These are phyloP conservation scores for Ctena decussata DNA, from an alignment of 2,888 invertebrate species.

Conservation along the genomic window DNA sequence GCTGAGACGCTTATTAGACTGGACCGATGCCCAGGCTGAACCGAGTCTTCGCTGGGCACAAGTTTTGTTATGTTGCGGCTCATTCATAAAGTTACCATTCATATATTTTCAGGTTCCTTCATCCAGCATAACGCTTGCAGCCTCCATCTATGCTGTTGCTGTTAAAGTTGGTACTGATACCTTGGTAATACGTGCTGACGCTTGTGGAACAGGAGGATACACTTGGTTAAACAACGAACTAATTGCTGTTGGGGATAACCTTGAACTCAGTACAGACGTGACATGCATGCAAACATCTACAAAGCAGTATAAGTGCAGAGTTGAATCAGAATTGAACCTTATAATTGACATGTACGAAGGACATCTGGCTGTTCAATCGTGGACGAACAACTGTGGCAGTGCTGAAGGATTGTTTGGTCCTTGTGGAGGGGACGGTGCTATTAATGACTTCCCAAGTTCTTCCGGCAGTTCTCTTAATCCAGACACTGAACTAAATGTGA, in stretches of 20 bases:
- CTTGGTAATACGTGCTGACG: constrained; percentile 56
- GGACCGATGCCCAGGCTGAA: neutral
- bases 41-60: neutral
- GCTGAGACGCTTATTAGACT: no score
- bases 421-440: constrained; percentile 61
- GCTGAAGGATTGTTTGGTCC: constrained; percentile 61
- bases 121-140: constrained; percentile 27
- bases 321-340: constrained; percentile 47
- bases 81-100: neutral
- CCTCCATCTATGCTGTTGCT: constrained; percentile 13
- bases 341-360: constrained; percentile 56
- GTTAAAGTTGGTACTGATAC: constrained; percentile 27
- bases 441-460: constrained; percentile 49
- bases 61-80: neutral
- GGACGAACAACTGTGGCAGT: constrained; percentile 45
- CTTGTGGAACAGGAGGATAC: constrained; percentile 24
- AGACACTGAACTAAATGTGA: constrained; percentile 38
- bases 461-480: constrained; percentile 24
- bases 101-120: neutral
- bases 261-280: constrained; percentile 41
- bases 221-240: constrained; percentile 55
- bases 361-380: constrained; percentile 51
- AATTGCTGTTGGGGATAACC: constrained; percentile 41
- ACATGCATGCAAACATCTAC: constrained; percentile 35
- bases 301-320: constrained; percentile 49